Percentiles rank a stretch among this genome's conserved stretches.
These are phyloP conservation scores for Hycleus phaleratus DNA, from an alignment of 1,140 invertebrate species.

Conservation along the genomic window DNA sequence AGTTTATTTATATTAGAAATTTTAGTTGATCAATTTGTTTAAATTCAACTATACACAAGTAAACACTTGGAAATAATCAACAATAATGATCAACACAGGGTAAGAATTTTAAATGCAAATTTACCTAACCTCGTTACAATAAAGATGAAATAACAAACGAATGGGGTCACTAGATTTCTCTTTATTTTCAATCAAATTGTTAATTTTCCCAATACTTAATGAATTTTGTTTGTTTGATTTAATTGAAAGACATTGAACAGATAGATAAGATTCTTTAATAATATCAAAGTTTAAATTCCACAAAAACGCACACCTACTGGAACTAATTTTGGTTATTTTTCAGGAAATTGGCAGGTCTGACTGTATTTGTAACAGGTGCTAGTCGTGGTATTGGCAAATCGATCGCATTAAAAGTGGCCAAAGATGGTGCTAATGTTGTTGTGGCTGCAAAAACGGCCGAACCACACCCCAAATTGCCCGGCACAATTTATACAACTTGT, in stretches of 20 bases:
- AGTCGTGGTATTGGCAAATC: slow-evolving; percentile 96
- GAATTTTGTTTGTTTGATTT: no score
- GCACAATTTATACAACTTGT: slow-evolving; percentile 94
- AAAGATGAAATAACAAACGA: neutral
- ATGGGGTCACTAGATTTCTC: neutral
- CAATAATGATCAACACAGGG: slow-evolving; percentile 14
- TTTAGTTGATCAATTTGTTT: neutral
- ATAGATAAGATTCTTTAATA: no score
- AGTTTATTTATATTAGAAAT: neutral
- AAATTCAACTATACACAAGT: no score
- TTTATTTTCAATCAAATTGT: neutral
- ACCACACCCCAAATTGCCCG: slow-evolving; percentile 94
- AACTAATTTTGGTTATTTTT: slow-evolving; percentile 17
- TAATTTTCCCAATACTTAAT: no score
- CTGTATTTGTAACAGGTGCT: slow-evolving; percentile 93
- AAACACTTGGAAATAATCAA: neutral
- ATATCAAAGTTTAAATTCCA: no score
- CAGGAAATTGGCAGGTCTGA: slow-evolving; percentile 85
- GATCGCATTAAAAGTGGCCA: slow-evolving; percentile 88
- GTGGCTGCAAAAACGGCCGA: slow-evolving; percentile 95
- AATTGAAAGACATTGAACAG: no score
- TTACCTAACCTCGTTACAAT: neutral
- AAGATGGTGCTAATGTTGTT: slow-evolving; percentile 92
- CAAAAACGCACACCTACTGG: no score
- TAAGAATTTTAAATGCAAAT: neutral